Percentiles rank a stretch among this genome's conserved stretches.
phyloP scores from a whole-genome alignment of 2,888 invertebrate species.

The Alentia gelatinosa region DNA sequence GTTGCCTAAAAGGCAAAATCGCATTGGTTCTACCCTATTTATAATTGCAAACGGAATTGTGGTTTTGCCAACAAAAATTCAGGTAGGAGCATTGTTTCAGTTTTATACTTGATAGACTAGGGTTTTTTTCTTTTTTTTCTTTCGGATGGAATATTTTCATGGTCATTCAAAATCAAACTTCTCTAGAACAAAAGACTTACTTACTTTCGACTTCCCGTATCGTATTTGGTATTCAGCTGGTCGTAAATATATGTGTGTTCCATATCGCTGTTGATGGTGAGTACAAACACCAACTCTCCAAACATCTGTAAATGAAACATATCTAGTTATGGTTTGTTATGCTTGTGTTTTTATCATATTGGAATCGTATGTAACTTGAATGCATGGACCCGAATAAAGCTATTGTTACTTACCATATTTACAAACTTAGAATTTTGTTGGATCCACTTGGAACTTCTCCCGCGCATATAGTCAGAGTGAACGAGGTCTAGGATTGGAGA shows the following conservation, averaged over 20 bases:
- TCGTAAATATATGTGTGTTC: slow-evolving; percentile 93
- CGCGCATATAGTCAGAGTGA: too few relatives aligned
- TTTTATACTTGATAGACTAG: not conserved
- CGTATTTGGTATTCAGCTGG: slow-evolving; percentile 86
- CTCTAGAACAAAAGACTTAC: too few relatives aligned
- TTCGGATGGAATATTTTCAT: not conserved
- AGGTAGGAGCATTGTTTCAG: too few relatives aligned
- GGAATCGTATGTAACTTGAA: not conserved
- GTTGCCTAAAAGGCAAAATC: too few relatives aligned
- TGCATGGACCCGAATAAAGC: not conserved
- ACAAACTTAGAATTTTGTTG: not conserved
- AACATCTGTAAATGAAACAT: not conserved
- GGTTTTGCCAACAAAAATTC: too few relatives aligned
- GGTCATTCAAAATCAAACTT: not conserved
- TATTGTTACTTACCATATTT: not conserved
- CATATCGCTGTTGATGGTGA: slow-evolving; percentile 87
- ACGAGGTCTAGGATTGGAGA: too few relatives aligned
- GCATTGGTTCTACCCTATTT: too few relatives aligned
- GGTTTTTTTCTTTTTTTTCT: not conserved
- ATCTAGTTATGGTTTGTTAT: not conserved
- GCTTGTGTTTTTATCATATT: not conserved
- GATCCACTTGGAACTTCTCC: too few relatives aligned
- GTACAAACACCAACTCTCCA: slow-evolving; percentile 56
- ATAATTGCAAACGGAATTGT: too few relatives aligned
- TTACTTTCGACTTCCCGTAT: slow-evolving; percentile 86